These are phyloP conservation scores for Ramphastos sulfuratus DNA, from an alignment of 2,113 vertebrate genomes.

Conservation along the genomic window DNA sequence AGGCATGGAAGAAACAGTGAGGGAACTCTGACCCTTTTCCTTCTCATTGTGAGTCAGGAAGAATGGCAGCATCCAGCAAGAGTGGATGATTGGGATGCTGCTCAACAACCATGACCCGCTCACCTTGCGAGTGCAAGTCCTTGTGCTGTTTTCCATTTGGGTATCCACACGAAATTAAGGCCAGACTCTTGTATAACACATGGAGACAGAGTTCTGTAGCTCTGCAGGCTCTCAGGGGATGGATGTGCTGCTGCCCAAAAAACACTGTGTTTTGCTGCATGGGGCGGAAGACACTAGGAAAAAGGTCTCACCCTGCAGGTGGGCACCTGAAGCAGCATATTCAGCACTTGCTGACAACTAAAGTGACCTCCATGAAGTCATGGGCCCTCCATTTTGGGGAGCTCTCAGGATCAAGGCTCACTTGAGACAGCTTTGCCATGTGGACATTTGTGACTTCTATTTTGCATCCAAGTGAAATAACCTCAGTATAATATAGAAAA, in stretches of 20 bases:
- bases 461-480: background rate
- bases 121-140: background rate
- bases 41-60: background rate
- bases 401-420: background rate
- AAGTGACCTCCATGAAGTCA: background rate
- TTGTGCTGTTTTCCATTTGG: background rate
- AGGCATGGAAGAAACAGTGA: background rate
- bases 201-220: background rate
- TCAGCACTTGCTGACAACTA: background rate
- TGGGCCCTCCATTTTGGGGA: background rate
- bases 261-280: background rate
- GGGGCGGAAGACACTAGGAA: background rate
- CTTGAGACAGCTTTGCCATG: background rate
- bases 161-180: background rate
- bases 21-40: background rate
- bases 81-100: background rate
- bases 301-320: background rate
- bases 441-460: background rate
- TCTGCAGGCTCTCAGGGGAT: background rate
- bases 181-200: fast-evolving
- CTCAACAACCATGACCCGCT: background rate
- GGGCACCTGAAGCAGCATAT: too few species aligned
- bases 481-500: background rate
- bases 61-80: background rate
- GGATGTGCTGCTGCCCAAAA: background rate